Conservation (phyloP, 2,113 vertebrate genomes). For the Elephas maximus region DNA sequence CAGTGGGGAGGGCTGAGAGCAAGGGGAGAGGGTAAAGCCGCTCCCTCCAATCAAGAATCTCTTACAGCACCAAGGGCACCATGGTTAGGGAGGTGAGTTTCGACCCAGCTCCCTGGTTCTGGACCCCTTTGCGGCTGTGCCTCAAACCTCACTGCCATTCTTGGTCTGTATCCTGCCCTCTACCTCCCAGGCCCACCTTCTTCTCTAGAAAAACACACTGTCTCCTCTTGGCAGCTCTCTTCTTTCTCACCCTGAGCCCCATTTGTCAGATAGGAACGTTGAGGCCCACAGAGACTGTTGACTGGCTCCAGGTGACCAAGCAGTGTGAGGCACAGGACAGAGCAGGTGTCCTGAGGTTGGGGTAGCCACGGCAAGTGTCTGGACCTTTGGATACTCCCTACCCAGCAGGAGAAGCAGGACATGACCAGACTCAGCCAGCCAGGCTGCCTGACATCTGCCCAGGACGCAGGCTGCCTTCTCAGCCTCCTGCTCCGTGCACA, state of each 20-base stretch:
- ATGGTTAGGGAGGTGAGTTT: background rate
- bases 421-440: background rate
- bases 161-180: background rate
- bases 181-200: background rate
- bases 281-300: background rate
- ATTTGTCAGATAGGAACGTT: background rate
- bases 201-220: background rate
- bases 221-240: background rate
- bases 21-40: background rate
- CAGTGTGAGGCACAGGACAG: background rate
- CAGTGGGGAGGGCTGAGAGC: background rate
- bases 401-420: background rate
- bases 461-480: background rate
- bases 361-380: accelerated
- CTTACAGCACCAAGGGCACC: background rate
- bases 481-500: accelerated
- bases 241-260: background rate
- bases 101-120: background rate
- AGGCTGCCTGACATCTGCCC: background rate
- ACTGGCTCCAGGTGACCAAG: background rate
- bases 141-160: background rate
- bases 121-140: background rate
- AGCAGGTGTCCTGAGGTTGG: background rate
- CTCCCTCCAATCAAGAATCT: background rate
- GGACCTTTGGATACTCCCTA: background rate